Base-by-base conservation (phyloP, 2,888 invertebrate genomes). In the Himalopsyche japonica region DNA sequence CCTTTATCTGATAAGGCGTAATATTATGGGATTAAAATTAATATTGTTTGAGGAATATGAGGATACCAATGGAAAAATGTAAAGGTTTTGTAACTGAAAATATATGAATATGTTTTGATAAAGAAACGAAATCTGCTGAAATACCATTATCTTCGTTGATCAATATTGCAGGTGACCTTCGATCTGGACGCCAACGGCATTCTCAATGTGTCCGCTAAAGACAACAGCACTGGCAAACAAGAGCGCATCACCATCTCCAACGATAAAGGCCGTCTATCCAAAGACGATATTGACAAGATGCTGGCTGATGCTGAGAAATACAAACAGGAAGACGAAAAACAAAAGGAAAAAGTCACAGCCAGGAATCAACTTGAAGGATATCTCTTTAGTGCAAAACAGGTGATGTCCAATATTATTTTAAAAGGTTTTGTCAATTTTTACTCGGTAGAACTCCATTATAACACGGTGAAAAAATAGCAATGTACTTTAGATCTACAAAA, bases 171-270 rank as follows among this genome's bases (percentile, higher is more conserved):
- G 93, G 93, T 87, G 48, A 96, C 96, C 80, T 97, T 97, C 90
- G 96, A 95, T 89, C 96, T 96, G 88, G 98, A 99, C 89, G 98
- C 98, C 85, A 98, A 99, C 92, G 99, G 99, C 89, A 99, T 99
- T 91, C 92, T 99, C 87, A 98, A 98, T 90, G 98, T 99, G 18
- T 96, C 97, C 0, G 98, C 98, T 30, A 92, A 96, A 47, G 98
- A 98, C 92, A 98, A 98, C 91, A 97, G 97, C 24, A 97, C 97
- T 88, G 97, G 97, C 90, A 97, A 97, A 90, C 96, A 96, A 90
- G 97, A 97, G 92, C 97, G 97, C 91, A 97, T 97, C 91, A 97
- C 97, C 85, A 97, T 97, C 90, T 97, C 96, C 89, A 97, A 97
- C 90, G 98, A 98, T 92, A 98, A 98, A 92, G 97, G 97, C 81